These are phyloP conservation scores for Lepidurus apus DNA, from an alignment of 1,140 invertebrate genomes.

Conservation along the genomic window DNA sequence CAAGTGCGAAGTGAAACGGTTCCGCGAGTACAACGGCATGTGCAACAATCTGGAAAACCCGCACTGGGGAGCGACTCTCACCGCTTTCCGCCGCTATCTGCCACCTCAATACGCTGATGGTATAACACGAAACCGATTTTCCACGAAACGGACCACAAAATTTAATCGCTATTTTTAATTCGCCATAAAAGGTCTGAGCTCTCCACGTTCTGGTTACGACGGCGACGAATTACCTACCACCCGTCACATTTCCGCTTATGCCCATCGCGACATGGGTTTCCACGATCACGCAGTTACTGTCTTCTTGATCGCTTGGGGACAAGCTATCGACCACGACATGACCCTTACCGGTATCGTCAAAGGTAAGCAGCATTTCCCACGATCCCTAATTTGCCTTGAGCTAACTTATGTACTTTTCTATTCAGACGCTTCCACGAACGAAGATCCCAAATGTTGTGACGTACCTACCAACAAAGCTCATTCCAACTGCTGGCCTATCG, in stretches of 20 bases:
- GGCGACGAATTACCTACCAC: constrained; percentile 46
- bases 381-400: background rate
- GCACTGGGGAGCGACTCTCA: constrained; percentile 46
- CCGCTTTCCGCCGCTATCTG: constrained; percentile 53
- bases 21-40: constrained; percentile 47
- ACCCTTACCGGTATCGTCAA: constrained; percentile 52
- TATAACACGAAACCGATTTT: constrained; percentile 32
- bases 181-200: constrained; percentile 26
- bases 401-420: background rate
- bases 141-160: no score
- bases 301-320: constrained; percentile 51
- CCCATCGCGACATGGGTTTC: constrained; percentile 48
- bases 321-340: constrained; percentile 53
- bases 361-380: constrained; percentile 40
- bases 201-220: constrained; percentile 24
- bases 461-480: constrained; percentile 32
- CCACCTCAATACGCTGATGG: constrained; percentile 61
- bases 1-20: constrained; percentile 45
- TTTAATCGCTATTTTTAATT: background rate
- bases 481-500: constrained; percentile 40
- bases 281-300: constrained; percentile 50
- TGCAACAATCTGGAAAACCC: constrained; percentile 53
- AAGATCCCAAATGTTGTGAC: constrained; percentile 35
- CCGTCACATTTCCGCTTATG: constrained; percentile 46
- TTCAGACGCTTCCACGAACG: constrained; percentile 32